Percentiles rank a stretch among this genome's conserved stretches.
These are phyloP conservation scores for Nomada goodeniana DNA, from an alignment of 2,888 invertebrate species.

Conservation along the genomic window DNA sequence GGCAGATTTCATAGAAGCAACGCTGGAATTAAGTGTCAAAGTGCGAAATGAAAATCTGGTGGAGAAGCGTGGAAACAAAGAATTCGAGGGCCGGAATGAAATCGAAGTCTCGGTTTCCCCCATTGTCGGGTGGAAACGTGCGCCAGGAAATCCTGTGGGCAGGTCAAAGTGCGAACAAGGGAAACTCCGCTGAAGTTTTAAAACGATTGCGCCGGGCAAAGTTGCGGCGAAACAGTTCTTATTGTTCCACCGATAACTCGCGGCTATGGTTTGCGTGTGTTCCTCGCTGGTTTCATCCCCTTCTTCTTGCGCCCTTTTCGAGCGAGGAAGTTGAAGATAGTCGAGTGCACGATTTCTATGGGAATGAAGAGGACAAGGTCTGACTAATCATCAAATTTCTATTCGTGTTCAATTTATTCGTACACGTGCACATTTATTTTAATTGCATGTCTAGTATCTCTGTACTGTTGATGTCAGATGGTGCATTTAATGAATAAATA, in stretches of 20 bases:
- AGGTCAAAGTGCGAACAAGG: constrained; percentile 26
- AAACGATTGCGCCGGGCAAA: constrained; percentile 31
- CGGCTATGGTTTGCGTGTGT: background rate
- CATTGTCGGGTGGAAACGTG: constrained; percentile 19
- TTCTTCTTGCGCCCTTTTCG: no score
- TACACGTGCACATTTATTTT: no score
- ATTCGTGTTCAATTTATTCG: no score
- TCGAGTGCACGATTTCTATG: background rate
- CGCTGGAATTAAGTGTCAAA: constrained; percentile 47
- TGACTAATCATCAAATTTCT: no score
- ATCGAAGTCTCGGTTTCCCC: constrained; percentile 51
- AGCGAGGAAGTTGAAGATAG: background rate
- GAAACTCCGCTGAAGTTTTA: constrained; percentile 53
- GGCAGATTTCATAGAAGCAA: constrained; percentile 16
- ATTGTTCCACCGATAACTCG: constrained; percentile 45
- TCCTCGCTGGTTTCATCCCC: background rate
- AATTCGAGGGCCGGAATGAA: constrained; percentile 25
- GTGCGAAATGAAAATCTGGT: constrained; percentile 17
- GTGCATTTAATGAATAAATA: no score
- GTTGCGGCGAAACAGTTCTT: constrained; percentile 36
- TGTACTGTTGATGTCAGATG: no score
- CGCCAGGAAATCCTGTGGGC: constrained; percentile 38
- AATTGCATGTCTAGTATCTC: no score
- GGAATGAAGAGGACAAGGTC: background rate
- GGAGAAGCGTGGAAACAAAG: constrained; percentile 19